A percentile compares a stretch with the other conserved stretches of the same genome.
These are phyloP conservation scores for Mamestra brassicae DNA, from an alignment of 2,888 invertebrate species.

Conservation along the genomic window DNA sequence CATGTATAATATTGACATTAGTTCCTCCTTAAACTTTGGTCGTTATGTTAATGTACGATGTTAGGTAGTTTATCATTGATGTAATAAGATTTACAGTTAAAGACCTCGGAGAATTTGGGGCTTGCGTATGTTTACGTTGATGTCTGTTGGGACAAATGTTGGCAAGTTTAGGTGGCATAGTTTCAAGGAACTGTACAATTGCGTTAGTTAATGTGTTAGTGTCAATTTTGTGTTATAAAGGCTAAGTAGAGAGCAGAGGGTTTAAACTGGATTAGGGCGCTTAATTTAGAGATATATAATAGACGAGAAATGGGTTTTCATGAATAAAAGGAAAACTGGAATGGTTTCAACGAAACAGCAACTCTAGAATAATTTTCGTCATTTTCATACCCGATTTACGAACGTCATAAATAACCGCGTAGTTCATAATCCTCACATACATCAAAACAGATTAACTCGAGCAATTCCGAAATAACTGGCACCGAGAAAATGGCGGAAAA, in stretches of 20 bases:
- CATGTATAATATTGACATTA: conserved; percentile 67
- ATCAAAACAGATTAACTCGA: conserved; percentile 58
- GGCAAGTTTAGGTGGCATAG: conserved; percentile 31
- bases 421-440: conserved; percentile 52
- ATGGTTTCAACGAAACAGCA: neutral
- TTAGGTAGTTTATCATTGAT: conserved; percentile 63
- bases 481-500: conserved; percentile 52
- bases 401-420: conserved; percentile 39
- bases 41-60: conserved; percentile 63
- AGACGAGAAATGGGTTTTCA: neutral
- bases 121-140: conserved; percentile 49
- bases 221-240: neutral
- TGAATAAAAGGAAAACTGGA: neutral
- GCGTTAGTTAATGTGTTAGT: neutral
- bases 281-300: neutral
- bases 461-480: conserved; percentile 52
- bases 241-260: neutral
- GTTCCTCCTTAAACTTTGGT: conserved; percentile 58
- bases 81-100: conserved; percentile 60
- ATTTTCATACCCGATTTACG: conserved; percentile 37
- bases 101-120: conserved; percentile 40
- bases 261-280: neutral
- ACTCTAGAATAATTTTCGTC: conserved; percentile 9
- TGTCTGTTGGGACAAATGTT: conserved; percentile 35
- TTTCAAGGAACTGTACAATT: neutral